Conservation (phyloP, 2,113 vertebrate genomes). For the Calyptomena viridis region DNA sequence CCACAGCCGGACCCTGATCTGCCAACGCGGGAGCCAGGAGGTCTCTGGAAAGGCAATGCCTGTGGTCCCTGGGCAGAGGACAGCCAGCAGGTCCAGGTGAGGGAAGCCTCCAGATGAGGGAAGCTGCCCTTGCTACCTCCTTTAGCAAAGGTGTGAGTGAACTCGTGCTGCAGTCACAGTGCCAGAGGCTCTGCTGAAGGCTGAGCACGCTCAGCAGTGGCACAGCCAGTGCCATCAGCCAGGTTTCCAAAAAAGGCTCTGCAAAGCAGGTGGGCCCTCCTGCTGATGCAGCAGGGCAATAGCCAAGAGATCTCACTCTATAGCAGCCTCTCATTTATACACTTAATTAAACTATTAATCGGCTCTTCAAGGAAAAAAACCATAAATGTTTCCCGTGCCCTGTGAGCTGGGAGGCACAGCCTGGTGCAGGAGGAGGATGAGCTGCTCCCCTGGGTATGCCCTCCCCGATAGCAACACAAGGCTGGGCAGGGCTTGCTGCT, state of each 20-base stretch:
- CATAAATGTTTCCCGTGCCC: neutral
- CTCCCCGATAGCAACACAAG: neutral
- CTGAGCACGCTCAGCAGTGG: rapidly evolving
- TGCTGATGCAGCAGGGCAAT: neutral
- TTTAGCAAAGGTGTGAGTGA: neutral
- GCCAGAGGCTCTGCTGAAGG: neutral
- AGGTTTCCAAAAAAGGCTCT: neutral
- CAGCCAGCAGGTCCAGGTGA: neutral
- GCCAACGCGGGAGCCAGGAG: rapidly evolving
- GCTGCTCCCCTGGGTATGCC: neutral
- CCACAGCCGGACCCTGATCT: neutral
- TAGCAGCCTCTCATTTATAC: neutral
- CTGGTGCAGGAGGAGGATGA: rapidly evolving
- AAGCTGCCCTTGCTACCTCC: neutral
- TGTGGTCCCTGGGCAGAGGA: rapidly evolving
- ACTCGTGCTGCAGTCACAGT: rapidly evolving
- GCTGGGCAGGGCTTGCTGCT: neutral
- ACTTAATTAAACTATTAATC: neutral
- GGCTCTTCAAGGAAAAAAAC: neutral
- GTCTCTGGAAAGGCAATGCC: neutral
- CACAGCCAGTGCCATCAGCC: neutral
- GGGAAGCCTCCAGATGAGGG: neutral
- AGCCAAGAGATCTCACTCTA: neutral
- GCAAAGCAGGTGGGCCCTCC: neutral
- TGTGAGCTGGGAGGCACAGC: neutral